Evolutionary conservation across 1,140 invertebrate genomes (phyloP), one percentile per base, ranked within the genome.

Genomic region (Ips nitidus): DNA sequence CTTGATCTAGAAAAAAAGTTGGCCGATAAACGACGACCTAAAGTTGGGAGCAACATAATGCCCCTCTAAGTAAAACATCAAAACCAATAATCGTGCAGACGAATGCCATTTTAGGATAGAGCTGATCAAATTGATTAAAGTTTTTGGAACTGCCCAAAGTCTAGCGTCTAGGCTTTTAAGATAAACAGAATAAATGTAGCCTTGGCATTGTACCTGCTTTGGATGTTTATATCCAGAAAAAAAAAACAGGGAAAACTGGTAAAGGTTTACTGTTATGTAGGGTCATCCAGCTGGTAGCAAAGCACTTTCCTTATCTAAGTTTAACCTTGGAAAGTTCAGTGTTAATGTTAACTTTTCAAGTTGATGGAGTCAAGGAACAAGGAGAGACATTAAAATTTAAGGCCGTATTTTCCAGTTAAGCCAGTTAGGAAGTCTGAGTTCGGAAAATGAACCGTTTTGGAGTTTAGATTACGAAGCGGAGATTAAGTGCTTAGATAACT

Each of bases 81-180:
- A 69, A 69, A 71, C 47, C 71, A 62, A 74, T 74, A 73, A 74
- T 74, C 71, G 70, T 72, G 67, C 63, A 50, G 67, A 57, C 62
- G 52, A 72, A 65, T 69, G 57, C 67, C 57, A 69, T 52, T 69
- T 66, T 56, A 61, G 63, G 60, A 66, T 65, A 56, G 39, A 47
- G 56, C 67, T 65, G 58, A 72, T 74, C 72, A 74, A 74, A 72
- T 74, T 74, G 73, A 74, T 72, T 72, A 69, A 72, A 64, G 63
- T 52, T 52, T 63, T 52, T 39, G 61, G 38, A 63, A 63, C n/a
- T 56, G n/a, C 45, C 45, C 22, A 8, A 50, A 50, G 22, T 22
- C 7, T 50, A 50, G 45, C 22, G 22, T 50, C 7, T 50, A 1
- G 3, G 45, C 45, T 50, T 50, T 50, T 22, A 22, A 22, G 45